Evolutionary conservation across 2,797 vertebrate genomes (phyloP), one percentile per base, ranked within the genome.

Genomic region (Neosilurus mollespiculum): DNA sequence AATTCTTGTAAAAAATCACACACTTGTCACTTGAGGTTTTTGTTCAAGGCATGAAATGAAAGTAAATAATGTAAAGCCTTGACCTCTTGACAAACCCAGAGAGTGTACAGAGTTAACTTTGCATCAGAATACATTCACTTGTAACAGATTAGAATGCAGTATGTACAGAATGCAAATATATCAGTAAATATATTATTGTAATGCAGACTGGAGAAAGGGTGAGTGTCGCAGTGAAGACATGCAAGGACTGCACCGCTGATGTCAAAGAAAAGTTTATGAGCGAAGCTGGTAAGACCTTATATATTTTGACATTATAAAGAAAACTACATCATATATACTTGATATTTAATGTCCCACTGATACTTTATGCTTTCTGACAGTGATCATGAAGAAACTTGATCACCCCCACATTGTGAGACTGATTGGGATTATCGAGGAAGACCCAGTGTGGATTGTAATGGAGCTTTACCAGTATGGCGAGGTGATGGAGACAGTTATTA

Each of bases 401-500:
- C 97, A 99, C 54, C 96, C 96, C 0, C 96, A 99, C 82, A 98
- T 99, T 0, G 97, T 99, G 78, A 94, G 94, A 83, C 93, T 99
- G 6, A 92, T 99, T 0, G 97, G 97, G 12, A 95, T 98, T 49
- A 96, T 96, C 0, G 96, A 97, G 62, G 94, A 94, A 0, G 96
- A 98, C 24, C 97, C 97, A 0, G 96, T 96, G 24, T 99, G 97
- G 96, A 98, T 99, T 72, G 91, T 99, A 86, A 99, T 99, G 98
- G 98, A 99, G 87, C 92, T 99, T 53, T 97, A 96, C 22, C 90
- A 96, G 71, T 94, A 94, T 0, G 97, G 98, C 91, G 97, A 99
- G 96, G 98, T 98, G 86, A 88, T 93, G 67, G 54, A 72, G 0
- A 30, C 20, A 34, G 9, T 24, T 67, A 59, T 24, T 58, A 83